A percentile compares a stretch with the other conserved stretches of the same genome.
Conservation (phyloP, 1,140 invertebrate genomes). For the Pissodes strobi region DNA sequence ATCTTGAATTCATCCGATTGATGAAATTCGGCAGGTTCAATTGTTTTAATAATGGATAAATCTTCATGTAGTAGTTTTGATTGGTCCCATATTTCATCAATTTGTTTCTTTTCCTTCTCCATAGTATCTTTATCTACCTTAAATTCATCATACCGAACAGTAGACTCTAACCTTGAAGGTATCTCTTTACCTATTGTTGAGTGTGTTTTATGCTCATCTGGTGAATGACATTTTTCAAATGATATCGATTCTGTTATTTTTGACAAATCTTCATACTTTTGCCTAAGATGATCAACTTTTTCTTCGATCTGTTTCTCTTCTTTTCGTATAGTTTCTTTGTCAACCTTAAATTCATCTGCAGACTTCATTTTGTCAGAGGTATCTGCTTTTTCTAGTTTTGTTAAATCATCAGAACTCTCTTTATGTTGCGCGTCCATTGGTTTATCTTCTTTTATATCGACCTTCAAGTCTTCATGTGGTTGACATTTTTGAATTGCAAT, state of each 20-base stretch:
- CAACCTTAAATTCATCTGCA: constrained; percentile 1
- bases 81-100: constrained; percentile 25
- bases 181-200: too few relatives aligned
- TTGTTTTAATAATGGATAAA: too few relatives aligned
- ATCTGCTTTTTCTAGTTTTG: not conserved
- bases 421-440: too few relatives aligned
- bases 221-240: constrained; percentile 30
- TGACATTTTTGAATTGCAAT: constrained; percentile 32
- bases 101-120: constrained; percentile 25
- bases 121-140: constrained; percentile 4
- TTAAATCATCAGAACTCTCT: not conserved
- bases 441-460: not conserved
- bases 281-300: constrained; percentile 18
- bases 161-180: too few relatives aligned
- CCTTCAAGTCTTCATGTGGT: not conserved
- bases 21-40: too few relatives aligned
- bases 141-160: too few relatives aligned
- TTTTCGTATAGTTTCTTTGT: constrained; percentile 12
- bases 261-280: constrained; percentile 21
- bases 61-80: constrained; percentile 22
- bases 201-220: too few relatives aligned
- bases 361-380: constrained; percentile 16
- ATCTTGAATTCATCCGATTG: constrained; percentile 16
- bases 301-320: constrained; percentile 30
- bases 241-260: constrained; percentile 30